phyloP scores from a whole-genome alignment of 2,113 vertebrate genomes.

The Sturnus vulgaris region DNA sequence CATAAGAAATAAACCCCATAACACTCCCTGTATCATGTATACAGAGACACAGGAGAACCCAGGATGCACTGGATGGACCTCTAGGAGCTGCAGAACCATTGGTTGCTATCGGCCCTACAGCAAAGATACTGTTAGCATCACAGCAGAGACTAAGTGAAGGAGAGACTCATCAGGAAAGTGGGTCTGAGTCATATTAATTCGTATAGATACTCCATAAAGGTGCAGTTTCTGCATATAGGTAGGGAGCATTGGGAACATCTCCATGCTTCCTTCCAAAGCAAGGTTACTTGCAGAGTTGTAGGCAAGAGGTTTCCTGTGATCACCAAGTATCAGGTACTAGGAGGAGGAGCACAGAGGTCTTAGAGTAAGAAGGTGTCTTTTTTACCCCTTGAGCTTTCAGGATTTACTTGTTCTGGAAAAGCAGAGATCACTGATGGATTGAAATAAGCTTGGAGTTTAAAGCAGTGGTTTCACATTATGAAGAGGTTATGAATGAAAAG shows the following conservation, averaged over 20 bases:
- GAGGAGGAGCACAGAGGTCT: not conserved
- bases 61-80: not conserved
- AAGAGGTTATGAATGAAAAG: not conserved
- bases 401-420: not conserved
- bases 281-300: not conserved
- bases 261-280: not conserved
- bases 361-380: not conserved
- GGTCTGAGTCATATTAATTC: not conserved
- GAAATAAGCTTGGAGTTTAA: not conserved
- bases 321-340: not conserved
- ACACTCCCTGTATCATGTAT: not conserved
- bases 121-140: not conserved
- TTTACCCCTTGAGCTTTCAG: not conserved
- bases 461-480: not conserved
- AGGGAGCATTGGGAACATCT: not conserved
- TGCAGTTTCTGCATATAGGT: not conserved
- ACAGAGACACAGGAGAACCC: rapidly evolving
- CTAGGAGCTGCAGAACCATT: not conserved
- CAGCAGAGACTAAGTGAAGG: not conserved
- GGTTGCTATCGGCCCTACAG: not conserved
- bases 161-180: rapidly evolving
- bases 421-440: not conserved
- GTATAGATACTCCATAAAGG: not conserved
- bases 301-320: not conserved
- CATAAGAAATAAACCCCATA: not conserved